These are phyloP conservation scores for Atherix ibis DNA, from an alignment of 2,888 invertebrate species.

Conservation along the genomic window DNA sequence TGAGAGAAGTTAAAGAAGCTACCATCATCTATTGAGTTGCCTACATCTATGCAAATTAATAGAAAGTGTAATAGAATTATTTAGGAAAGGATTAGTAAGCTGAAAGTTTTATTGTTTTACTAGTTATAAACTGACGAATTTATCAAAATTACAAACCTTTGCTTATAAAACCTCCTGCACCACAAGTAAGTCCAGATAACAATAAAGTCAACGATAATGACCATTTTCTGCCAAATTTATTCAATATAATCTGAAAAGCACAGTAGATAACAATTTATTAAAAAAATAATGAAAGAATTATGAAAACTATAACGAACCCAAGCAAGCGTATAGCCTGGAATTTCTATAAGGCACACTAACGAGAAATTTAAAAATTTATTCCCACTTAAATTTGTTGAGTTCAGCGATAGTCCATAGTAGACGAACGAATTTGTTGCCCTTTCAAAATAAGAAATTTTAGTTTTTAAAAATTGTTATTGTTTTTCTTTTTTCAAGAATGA, in stretches of 20 bases:
- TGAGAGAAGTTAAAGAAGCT: conserved; percentile 2
- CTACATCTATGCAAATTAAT: not conserved
- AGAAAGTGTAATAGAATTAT: not conserved
- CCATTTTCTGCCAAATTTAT: conserved; percentile 36
- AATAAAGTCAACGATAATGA: conserved; percentile 38
- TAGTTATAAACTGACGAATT: too few species aligned
- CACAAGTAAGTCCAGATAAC: conserved; percentile 38
- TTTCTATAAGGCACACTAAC: conserved; percentile 42
- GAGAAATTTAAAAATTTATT: conserved; percentile 53
- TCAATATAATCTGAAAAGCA: conserved; percentile 32
- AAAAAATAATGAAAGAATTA: not conserved
- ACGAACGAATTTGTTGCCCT: conserved; percentile 49
- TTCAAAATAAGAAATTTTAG: conserved; percentile 1
- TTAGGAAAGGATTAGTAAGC: not conserved
- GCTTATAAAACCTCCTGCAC: conserved; percentile 38
- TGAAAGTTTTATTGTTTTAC: too few species aligned
- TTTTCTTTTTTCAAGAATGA: not conserved
- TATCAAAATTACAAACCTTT: conserved; percentile 24
- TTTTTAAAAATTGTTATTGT: not conserved
- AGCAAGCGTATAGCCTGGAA: conserved; percentile 41
- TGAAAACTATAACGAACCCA: conserved; percentile 19
- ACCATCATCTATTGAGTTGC: not conserved
- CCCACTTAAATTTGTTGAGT: conserved; percentile 47
- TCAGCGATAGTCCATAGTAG: conserved; percentile 51
- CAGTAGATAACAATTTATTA: not conserved